phyloP scores from a whole-genome alignment of 2,113 vertebrate genomes.

The Brienomyrus brachyistius region DNA sequence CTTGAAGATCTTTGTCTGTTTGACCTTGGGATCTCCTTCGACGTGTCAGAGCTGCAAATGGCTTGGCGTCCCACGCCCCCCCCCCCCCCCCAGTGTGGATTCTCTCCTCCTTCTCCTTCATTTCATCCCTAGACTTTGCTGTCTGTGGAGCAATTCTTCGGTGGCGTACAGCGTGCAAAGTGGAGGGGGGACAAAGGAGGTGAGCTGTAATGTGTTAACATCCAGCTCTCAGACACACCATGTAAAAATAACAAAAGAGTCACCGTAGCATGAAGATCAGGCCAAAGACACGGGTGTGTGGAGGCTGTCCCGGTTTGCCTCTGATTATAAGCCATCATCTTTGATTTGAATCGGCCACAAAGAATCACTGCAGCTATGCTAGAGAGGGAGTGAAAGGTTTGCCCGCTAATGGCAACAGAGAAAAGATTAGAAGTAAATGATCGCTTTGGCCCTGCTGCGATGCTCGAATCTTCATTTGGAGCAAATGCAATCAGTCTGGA shows the following conservation, averaged over 20 bases:
- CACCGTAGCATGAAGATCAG: constrained; percentile 61
- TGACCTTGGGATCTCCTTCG: not conserved
- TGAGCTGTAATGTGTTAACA: constrained; percentile 49
- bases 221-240: constrained; percentile 47
- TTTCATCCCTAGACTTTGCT: not conserved
- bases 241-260: constrained; percentile 57
- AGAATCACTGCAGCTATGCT: constrained; percentile 58
- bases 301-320: constrained; percentile 56
- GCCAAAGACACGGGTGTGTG: constrained; percentile 52
- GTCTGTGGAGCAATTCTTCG: constrained; percentile 37
- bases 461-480: constrained; percentile 29
- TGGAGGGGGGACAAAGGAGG: constrained; percentile 22
- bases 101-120: not conserved
- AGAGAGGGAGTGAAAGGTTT: constrained; percentile 23
- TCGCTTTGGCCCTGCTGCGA: constrained; percentile 24
- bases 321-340: constrained; percentile 69
- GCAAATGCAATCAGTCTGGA: constrained; percentile 13
- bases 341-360: constrained; percentile 58
- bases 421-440: constrained; percentile 38
- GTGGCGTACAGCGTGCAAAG: constrained; percentile 33
- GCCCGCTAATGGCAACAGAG: constrained; percentile 32
- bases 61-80: not conserved
- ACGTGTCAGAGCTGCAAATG: not conserved
- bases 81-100: too few relatives aligned
- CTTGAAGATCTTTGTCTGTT: not conserved